Evolutionary conservation across 2,797 vertebrate species (phyloP).

Genomic region (Chrysocyon brachyurus): DNA sequence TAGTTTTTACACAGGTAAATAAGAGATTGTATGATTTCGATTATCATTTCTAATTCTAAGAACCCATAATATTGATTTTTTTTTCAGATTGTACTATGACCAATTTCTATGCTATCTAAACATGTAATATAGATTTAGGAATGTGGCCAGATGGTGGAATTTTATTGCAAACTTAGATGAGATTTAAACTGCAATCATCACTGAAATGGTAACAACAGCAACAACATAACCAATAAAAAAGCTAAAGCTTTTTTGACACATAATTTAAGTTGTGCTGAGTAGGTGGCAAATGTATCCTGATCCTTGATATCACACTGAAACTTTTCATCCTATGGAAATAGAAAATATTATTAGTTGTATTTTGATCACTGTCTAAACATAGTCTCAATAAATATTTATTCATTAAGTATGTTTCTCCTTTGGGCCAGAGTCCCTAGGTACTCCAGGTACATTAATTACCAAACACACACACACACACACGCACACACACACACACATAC

Average conservation of each 20-base stretch:
- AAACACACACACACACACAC: not conserved
- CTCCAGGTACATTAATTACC: not conserved
- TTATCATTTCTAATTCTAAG: not conserved
- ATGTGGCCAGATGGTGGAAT: not conserved
- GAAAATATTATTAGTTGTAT: not conserved
- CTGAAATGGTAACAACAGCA: not conserved
- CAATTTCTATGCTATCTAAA: not conserved
- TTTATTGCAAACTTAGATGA: not conserved
- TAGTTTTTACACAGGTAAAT: not conserved
- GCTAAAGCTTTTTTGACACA: not conserved
- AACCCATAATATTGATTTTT: not conserved
- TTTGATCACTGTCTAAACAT: not conserved
- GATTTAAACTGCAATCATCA: not conserved
- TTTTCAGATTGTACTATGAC: not conserved
- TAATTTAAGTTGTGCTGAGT: not conserved
- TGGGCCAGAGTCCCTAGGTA: not conserved
- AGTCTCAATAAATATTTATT: not conserved
- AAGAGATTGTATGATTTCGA: not conserved
- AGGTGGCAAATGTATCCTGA: not conserved
- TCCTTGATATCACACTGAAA: not conserved
- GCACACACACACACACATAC: not conserved
- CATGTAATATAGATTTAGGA: not conserved
- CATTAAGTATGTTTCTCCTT: not conserved
- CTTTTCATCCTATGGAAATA: not conserved
- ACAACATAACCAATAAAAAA: not conserved